A percentile compares a stretch with the other conserved stretches of the same genome.
Conservation (phyloP, 2,797 vertebrate species). For the Limosa lapponica region DNA sequence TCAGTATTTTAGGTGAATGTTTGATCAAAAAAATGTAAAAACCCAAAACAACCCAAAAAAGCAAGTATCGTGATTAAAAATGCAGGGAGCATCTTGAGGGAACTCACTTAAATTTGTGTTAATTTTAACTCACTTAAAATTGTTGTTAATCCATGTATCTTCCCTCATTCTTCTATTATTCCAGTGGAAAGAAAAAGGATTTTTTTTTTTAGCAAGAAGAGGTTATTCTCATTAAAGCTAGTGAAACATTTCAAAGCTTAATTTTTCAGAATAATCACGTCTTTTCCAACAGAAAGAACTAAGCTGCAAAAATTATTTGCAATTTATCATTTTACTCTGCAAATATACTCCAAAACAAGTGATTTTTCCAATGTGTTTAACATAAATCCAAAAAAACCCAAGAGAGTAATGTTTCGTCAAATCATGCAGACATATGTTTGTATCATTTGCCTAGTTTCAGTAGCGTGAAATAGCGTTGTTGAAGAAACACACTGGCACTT, state of each 20-base stretch:
- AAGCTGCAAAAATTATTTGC: neutral
- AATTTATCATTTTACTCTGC: neutral
- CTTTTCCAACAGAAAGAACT: neutral
- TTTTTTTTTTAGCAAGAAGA: neutral
- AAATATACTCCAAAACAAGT: neutral
- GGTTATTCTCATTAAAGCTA: neutral
- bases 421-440: neutral
- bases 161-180: neutral
- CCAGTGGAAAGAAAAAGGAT: neutral
- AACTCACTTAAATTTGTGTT: neutral
- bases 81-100: fast-evolving
- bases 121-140: neutral
- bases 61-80: neutral
- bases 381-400: neutral
- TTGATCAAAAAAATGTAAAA: neutral
- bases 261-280: neutral
- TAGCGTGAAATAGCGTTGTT: fast-evolving
- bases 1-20: neutral
- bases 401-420: neutral
- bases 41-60: neutral
- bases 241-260: neutral
- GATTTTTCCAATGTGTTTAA: neutral
- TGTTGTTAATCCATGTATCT: neutral
- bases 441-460: neutral
- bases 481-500: neutral